Base-by-base conservation (phyloP, 2,888 invertebrate genomes). In the Stegana nigrithorax region DNA sequence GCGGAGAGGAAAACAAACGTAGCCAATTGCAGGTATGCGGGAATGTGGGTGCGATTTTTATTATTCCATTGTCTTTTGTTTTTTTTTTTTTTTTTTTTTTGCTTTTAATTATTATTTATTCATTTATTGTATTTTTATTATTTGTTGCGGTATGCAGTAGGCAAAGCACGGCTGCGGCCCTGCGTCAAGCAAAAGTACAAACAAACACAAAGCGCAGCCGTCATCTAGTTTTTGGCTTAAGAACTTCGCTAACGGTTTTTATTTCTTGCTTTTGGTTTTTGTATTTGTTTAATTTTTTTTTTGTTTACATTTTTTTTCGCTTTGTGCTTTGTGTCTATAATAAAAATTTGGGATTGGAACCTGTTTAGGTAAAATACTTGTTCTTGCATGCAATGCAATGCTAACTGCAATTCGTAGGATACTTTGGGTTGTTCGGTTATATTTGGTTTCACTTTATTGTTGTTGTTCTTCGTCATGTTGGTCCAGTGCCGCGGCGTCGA, bases 381-480 rank as follows among this genome's bases (percentile, higher is more conserved):
- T n/a, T n/a, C n/a, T n/a, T n/a, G n/a, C n/a, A n/a, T n/a, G n/a
- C n/a, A n/a, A n/a, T n/a, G n/a, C n/a, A n/a, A n/a, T n/a, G n/a
- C 59, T 65, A 25, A 71, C 71, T 66, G 66, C 60, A 44, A 65
- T 69, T 61, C 62, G 58, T 64, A 65, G 66, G 44, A 51, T 55
- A 12, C n/a, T 10, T 21, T 19, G 5, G n/a, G n/a, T n/a, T n/a
- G n/a, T n/a, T n/a, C n/a, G n/a, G n/a, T 55, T 21, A 47, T 47
- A 32, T 55, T 23, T 36, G 12, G 32, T 55, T 45, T 59, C 42
- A 63, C n/a, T 68, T 45, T 45, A 21, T 61, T 23, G 17, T 23
- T 25, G 32, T 75, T 76, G 75, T 70, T 77, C 77, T n/a, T n/a
- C n/a, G n/a, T n/a, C n/a, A n/a, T n/a, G 10, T 36, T 5, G 10